Conservation (phyloP, 2,888 invertebrate species). For the Macaria notata region DNA sequence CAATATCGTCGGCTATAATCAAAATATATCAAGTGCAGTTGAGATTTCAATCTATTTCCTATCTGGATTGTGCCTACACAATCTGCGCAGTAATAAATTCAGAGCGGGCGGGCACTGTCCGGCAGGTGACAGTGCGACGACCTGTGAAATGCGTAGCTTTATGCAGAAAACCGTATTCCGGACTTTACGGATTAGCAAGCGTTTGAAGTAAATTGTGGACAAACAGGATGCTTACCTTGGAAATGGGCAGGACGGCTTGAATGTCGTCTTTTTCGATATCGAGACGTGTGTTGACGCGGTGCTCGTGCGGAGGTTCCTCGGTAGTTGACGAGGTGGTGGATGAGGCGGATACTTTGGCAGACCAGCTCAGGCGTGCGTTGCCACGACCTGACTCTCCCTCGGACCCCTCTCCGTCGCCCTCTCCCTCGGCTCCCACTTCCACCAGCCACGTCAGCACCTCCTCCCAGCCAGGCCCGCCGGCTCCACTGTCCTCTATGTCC, state of each 20-base stretch:
- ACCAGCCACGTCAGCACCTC: slow-evolving; percentile 96
- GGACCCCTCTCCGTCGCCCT: slow-evolving; percentile 69
- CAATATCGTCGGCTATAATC: slow-evolving; percentile 13
- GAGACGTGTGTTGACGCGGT: slow-evolving; percentile 90
- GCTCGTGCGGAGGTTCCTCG: slow-evolving; percentile 71
- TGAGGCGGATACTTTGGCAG: slow-evolving; percentile 76
- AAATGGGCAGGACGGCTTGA: slow-evolving; percentile 95
- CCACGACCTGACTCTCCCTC: slow-evolving; percentile 86
- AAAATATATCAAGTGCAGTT: slow-evolving; percentile 14
- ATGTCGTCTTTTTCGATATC: slow-evolving; percentile 97
- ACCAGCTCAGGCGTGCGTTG: slow-evolving; percentile 94
- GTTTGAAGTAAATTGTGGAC: slow-evolving; percentile 3
- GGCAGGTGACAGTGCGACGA: slow-evolving; percentile 22
- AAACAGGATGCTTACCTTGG: slow-evolving; percentile 85
- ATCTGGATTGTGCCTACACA: slow-evolving; percentile 16
- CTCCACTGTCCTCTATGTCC: slow-evolving; percentile 64
- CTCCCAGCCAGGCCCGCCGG: slow-evolving; percentile 81
- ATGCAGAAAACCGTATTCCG: slow-evolving; percentile 7
- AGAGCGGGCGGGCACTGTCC: slow-evolving; percentile 13
- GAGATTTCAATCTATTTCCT: slow-evolving; percentile 18
- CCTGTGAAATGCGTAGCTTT: slow-evolving; percentile 12
- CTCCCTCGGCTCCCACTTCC: slow-evolving; percentile 93
- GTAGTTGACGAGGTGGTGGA: slow-evolving; percentile 60
- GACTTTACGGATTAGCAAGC: slow-evolving; percentile 8
- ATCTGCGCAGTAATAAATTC: slow-evolving; percentile 23